A percentile compares a stretch with the other conserved stretches of the same genome.
These are phyloP conservation scores for Drosophila guanche DNA, from an alignment of 1,140 invertebrate genomes.

Conservation along the genomic window DNA sequence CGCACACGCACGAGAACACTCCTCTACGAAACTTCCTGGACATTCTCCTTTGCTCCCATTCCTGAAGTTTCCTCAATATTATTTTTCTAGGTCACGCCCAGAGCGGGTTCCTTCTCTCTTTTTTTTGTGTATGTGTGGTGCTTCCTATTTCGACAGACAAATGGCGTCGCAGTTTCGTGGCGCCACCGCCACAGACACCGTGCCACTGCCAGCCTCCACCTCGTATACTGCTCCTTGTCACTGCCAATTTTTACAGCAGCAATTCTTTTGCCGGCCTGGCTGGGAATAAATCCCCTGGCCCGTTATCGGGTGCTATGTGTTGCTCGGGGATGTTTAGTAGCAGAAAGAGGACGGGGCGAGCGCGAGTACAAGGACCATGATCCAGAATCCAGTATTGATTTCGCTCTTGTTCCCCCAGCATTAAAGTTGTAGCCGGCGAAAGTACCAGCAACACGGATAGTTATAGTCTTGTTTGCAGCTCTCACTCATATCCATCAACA, in stretches of 20 bases:
- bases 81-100: conserved; percentile 68
- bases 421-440: conserved; percentile 49
- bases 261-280: conserved; percentile 49
- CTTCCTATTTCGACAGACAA: conserved; percentile 68
- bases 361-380: not conserved
- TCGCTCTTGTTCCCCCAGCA: conserved; percentile 41
- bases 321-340: not conserved
- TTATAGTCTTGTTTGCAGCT: conserved; percentile 43
- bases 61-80: conserved; percentile 20
- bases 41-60: conserved; percentile 22
- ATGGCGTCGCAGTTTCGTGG: conserved; percentile 74
- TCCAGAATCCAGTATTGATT: conserved; percentile 50
- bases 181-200: conserved; percentile 45
- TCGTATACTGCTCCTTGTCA: conserved; percentile 47
- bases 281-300: conserved; percentile 59
- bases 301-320: conserved; percentile 1
- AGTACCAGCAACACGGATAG: conserved; percentile 45
- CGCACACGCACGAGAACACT: conserved; percentile 43
- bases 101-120: conserved; percentile 24
- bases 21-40: not conserved
- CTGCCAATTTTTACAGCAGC: conserved; percentile 64
- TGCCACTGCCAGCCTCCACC: conserved; percentile 23
- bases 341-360: not conserved
- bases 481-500: conserved; percentile 58
- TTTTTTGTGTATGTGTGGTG: conserved; percentile 42